phyloP scores from a whole-genome alignment of 2,113 vertebrate genomes.

The Budorcas taxicolor region DNA sequence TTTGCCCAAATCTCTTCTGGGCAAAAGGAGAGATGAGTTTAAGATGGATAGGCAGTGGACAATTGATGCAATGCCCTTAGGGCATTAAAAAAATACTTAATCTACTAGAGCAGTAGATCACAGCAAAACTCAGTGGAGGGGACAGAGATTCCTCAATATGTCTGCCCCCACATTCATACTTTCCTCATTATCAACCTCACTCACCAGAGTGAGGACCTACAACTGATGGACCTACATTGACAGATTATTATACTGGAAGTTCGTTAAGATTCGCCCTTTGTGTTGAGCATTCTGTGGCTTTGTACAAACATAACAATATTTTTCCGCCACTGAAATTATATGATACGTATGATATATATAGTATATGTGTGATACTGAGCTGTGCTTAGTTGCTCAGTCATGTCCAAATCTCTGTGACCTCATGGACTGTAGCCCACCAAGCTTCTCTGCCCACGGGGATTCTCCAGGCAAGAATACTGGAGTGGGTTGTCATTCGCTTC shows the following conservation, averaged over 20 bases:
- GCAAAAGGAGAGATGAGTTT: neutral
- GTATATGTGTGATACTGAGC: neutral
- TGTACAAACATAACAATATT: neutral
- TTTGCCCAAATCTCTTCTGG: neutral
- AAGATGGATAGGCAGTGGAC: neutral
- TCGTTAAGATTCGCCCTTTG: neutral
- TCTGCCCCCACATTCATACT: neutral
- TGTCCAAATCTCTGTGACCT: neutral
- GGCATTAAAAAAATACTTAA: neutral
- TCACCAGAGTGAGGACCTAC: neutral
- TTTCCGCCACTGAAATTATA: neutral
- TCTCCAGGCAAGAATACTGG: neutral
- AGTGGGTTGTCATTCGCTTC: neutral
- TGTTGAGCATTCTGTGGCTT: neutral
- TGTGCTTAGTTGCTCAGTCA: accelerated
- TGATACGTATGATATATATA: neutral
- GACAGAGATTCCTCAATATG: neutral
- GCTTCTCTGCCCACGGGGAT: neutral
- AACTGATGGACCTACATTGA: neutral
- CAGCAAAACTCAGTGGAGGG: neutral
- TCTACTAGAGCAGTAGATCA: neutral
- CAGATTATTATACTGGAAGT: neutral
- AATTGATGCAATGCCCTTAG: neutral
- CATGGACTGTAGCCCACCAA: neutral
- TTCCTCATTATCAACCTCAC: neutral